These are phyloP conservation scores for Melinaea marsaeus DNA, from an alignment of 2,888 invertebrate species.

Conservation along the genomic window DNA sequence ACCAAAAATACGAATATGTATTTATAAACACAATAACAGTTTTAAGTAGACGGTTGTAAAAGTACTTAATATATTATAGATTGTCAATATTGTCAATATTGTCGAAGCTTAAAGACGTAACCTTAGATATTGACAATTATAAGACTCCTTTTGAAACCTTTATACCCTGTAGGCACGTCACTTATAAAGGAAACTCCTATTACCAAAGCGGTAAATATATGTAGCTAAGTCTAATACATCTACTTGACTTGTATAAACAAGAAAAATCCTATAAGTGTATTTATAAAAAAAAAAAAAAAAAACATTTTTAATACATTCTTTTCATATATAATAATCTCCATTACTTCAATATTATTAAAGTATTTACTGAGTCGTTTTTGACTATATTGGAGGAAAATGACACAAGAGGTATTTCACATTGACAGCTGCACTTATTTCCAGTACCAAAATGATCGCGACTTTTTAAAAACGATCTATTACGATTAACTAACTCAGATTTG, in stretches of 20 bases:
- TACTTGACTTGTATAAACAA: no score
- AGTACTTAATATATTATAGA: background rate
- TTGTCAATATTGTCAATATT: background rate
- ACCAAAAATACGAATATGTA: constrained; percentile 5
- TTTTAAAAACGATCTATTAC: background rate
- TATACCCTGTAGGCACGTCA: background rate
- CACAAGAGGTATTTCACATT: constrained; percentile 17
- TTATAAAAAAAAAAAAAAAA: no score
- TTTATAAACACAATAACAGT: background rate
- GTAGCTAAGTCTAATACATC: no score
- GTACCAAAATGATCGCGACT: background rate
- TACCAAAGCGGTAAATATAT: no score
- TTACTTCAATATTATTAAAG: no score
- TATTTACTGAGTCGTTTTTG: no score
- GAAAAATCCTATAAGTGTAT: no score
- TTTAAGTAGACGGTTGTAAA: constrained; percentile 2
- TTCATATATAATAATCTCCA: no score
- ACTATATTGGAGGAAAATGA: constrained; percentile 6
- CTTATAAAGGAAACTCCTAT: background rate
- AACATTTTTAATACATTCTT: no score
- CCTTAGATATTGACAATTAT: background rate
- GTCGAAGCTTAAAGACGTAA: background rate
- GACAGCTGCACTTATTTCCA: constrained; percentile 24
- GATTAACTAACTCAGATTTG: no score
- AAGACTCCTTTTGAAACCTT: background rate